Conservation (phyloP, 1,140 invertebrate genomes). For the Pseudomyrmex cubaensis region DNA sequence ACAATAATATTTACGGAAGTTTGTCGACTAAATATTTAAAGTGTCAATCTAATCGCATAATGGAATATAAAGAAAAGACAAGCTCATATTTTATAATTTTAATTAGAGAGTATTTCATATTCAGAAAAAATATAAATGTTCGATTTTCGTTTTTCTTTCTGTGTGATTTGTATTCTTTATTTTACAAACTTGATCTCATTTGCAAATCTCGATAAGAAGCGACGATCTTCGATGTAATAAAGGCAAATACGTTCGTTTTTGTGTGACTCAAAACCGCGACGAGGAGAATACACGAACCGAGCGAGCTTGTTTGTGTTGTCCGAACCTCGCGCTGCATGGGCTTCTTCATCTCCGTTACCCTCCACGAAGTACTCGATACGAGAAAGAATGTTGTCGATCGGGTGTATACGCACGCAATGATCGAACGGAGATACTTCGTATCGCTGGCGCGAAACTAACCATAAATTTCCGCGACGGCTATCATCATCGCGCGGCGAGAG, state of each 20-base stretch:
- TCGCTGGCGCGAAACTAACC: slow-evolving; percentile 38
- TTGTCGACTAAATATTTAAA: background rate
- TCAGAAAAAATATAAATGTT: too few relatives aligned
- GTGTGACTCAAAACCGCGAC: slow-evolving; percentile 60
- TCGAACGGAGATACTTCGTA: slow-evolving; percentile 21
- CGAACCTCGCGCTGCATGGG: slow-evolving; percentile 8
- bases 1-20: slow-evolving; percentile 7
- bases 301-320: slow-evolving; percentile 32
- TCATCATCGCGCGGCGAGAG: background rate
- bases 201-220: background rate
- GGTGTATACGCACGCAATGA: slow-evolving; percentile 44
- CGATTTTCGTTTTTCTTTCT: background rate
- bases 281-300: background rate
- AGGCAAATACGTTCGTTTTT: slow-evolving; percentile 21
- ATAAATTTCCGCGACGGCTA: slow-evolving; percentile 50
- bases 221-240: background rate
- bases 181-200: background rate
- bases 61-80: background rate
- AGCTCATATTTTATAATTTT: background rate
- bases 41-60: background rate
- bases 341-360: slow-evolving; percentile 45
- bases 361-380: slow-evolving; percentile 46
- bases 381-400: slow-evolving; percentile 69
- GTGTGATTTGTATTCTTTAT: background rate
- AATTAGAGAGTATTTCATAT: too few relatives aligned